Conservation (phyloP, 2,797 vertebrate species). For the Acanthurus tractus region DNA sequence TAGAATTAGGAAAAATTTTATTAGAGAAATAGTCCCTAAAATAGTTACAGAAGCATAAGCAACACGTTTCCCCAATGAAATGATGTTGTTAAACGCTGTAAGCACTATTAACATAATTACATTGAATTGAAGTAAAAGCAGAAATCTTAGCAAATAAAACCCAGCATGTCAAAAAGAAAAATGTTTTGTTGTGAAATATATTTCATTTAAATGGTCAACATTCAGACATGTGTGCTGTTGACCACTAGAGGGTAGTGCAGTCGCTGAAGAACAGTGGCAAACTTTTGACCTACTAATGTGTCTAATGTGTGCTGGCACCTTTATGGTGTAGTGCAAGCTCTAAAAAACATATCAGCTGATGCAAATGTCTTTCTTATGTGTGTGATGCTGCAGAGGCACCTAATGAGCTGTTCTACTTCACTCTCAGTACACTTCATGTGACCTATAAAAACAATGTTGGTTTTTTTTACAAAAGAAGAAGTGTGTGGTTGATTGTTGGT, state of each 20-base stretch:
- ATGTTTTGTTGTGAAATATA: no score
- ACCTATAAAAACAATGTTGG: not conserved
- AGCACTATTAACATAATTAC: not conserved
- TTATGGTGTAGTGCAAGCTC: not conserved
- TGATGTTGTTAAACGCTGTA: not conserved
- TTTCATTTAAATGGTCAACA: not conserved
- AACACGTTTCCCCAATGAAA: not conserved
- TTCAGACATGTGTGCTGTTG: not conserved
- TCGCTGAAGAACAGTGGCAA: not conserved
- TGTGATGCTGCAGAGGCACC: not conserved
- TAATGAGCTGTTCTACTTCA: not conserved
- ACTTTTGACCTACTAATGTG: slow-evolving; percentile 39
- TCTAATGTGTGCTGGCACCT: not conserved
- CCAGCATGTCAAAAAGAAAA: no score
- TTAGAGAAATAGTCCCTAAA: not conserved
- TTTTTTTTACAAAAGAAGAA: no score
- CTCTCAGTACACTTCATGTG: not conserved
- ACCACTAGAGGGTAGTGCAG: slow-evolving; percentile 58
- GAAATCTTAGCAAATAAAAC: no score
- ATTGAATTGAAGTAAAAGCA: no score
- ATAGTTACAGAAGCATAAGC: no score
- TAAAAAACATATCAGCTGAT: not conserved
- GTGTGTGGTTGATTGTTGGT: no score
- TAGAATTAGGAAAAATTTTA: not conserved
- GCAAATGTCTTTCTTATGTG: not conserved